Percentiles rank a stretch among this genome's conserved stretches.
phyloP scores from a whole-genome alignment of 2,797 vertebrate species.

The Poeciliopsis turneri region DNA sequence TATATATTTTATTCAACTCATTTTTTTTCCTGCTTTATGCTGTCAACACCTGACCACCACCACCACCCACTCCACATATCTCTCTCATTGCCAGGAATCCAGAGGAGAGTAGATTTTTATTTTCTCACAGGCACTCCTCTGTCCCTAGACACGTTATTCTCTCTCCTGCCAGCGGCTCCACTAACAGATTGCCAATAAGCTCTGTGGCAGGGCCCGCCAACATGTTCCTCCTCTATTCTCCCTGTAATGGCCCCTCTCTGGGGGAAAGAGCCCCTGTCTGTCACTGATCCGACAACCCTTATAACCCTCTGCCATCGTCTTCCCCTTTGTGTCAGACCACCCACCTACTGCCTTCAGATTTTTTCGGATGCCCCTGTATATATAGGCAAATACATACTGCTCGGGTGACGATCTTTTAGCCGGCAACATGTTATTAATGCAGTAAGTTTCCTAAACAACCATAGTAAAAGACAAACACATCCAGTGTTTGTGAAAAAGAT shows the following conservation, averaged over 20 bases:
- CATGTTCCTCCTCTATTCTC: constrained; percentile 52
- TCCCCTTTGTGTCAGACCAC: constrained; percentile 49
- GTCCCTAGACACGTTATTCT: constrained; percentile 64
- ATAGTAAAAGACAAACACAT: neutral
- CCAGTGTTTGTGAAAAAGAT: neutral
- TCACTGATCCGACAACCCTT: constrained; percentile 69
- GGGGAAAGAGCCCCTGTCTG: constrained; percentile 67
- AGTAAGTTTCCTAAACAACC: neutral
- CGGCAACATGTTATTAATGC: too few relatives aligned
- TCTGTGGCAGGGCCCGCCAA: constrained; percentile 70
- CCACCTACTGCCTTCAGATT: constrained; percentile 38
- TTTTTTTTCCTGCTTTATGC: constrained; percentile 40
- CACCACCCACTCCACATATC: constrained; percentile 46
- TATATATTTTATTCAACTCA: constrained; percentile 58
- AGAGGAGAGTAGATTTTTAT: constrained; percentile 66
- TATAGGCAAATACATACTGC: neutral
- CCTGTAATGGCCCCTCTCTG: constrained; percentile 73
- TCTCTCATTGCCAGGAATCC: constrained; percentile 50
- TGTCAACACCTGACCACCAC: constrained; percentile 48
- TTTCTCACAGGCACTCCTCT: constrained; percentile 55
- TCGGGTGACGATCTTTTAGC: too few relatives aligned
- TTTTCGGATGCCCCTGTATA: neutral
- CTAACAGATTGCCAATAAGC: constrained; percentile 85
- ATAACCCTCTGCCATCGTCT: constrained; percentile 56
- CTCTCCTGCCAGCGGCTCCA: constrained; percentile 63